Conservation (phyloP, 2,888 invertebrate species). For the Napeogenes sylphis region DNA sequence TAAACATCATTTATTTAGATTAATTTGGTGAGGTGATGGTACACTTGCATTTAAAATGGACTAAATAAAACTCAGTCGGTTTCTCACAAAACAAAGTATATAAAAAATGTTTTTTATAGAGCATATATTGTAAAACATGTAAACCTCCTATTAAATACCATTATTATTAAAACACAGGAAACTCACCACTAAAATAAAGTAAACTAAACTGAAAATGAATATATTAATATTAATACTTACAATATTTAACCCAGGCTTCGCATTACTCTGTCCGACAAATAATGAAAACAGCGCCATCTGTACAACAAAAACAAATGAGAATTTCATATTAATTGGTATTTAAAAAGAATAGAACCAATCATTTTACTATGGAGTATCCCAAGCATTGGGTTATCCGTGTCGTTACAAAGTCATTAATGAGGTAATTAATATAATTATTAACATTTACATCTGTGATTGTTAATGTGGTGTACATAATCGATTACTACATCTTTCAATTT, state of each 20-base stretch:
- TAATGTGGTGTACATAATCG: not conserved
- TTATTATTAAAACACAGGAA: conserved; percentile 8
- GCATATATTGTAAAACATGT: too few relatives aligned
- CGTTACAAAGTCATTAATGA: not conserved
- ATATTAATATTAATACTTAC: conserved; percentile 34
- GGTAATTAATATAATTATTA: not conserved
- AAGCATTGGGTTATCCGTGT: not conserved
- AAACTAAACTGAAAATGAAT: too few relatives aligned
- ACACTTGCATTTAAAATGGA: too few relatives aligned
- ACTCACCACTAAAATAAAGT: too few relatives aligned
- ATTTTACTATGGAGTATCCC: not conserved
- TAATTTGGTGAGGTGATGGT: too few relatives aligned
- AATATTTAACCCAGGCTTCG: conserved; percentile 40
- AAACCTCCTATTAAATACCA: too few relatives aligned
- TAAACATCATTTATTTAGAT: too few relatives aligned
- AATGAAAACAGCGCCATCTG: conserved; percentile 37
- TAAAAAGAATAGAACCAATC: not conserved
- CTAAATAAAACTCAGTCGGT: too few relatives aligned
- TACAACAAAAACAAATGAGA: conserved; percentile 37
- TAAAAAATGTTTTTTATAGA: too few relatives aligned
- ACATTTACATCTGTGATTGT: not conserved
- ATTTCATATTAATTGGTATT: conserved; percentile 36
- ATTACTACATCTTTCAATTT: too few relatives aligned
- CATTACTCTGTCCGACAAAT: conserved; percentile 34
- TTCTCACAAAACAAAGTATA: too few relatives aligned